These are phyloP conservation scores for Drosophila tanythrix DNA, from an alignment of 2,888 invertebrate species.

Conservation along the genomic window DNA sequence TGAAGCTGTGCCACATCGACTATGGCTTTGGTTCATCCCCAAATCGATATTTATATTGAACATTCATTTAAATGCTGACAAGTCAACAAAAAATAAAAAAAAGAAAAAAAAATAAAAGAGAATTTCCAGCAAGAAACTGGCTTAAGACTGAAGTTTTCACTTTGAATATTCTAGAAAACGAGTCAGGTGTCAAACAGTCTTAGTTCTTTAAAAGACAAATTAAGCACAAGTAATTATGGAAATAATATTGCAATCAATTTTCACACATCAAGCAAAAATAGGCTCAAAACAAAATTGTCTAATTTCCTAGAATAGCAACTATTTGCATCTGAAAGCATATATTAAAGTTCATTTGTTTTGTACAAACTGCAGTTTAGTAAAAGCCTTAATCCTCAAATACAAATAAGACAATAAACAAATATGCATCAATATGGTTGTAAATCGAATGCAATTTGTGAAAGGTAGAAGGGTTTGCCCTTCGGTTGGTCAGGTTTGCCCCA, in stretches of 20 bases:
- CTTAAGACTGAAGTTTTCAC: background rate
- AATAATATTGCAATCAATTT: background rate
- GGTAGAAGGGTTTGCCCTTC: background rate
- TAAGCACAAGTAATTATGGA: background rate
- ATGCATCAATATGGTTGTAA: too few species aligned
- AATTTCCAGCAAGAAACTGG: too few species aligned
- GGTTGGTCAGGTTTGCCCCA: background rate
- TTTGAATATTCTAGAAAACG: background rate
- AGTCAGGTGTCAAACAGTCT: background rate
- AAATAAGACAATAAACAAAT: background rate
- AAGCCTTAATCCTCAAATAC: background rate
- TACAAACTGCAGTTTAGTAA: background rate
- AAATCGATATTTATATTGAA: background rate
- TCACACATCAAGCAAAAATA: background rate
- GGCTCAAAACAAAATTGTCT: background rate
- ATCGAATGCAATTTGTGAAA: background rate
- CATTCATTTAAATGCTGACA: background rate
- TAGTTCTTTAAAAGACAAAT: background rate
- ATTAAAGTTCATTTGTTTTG: background rate
- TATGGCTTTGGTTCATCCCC: background rate
- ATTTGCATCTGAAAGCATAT: background rate
- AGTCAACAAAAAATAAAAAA: background rate
- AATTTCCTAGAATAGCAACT: fast-evolving
- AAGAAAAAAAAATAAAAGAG: background rate
- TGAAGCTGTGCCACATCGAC: background rate